Evolutionary conservation across 1,140 invertebrate genomes (phyloP).

Genomic region (Gyrodactylus salaris): DNA sequence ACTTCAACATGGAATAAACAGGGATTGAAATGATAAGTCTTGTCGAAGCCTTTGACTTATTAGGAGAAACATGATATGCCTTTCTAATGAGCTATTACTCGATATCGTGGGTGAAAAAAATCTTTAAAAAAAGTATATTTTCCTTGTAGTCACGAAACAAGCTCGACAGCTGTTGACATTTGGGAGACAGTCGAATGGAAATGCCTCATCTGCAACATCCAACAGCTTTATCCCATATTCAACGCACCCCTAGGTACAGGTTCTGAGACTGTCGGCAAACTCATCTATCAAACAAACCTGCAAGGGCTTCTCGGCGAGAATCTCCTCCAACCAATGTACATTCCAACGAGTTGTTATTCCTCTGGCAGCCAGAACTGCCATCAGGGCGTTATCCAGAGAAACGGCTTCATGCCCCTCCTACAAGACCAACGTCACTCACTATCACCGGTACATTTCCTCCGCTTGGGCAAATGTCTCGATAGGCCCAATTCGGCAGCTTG

Average conservation of each 20-base stretch:
- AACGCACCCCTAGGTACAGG: not conserved
- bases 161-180: not conserved
- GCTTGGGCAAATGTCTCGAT: not conserved
- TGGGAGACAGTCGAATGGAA: not conserved
- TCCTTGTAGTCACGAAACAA: not conserved
- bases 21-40: too few species aligned
- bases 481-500: not conserved
- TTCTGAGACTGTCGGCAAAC: not conserved
- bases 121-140: not conserved
- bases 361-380: not conserved
- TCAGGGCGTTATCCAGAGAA: not conserved
- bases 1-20: too few species aligned
- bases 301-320: not conserved
- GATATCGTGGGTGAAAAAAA: not conserved
- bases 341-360: not conserved
- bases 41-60: too few species aligned
- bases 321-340: not conserved
- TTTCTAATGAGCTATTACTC: too few species aligned
- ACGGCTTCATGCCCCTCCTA: not conserved
- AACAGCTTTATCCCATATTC: not conserved
- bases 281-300: not conserved
- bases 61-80: too few species aligned
- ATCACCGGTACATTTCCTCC: not conserved
- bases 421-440: not conserved
- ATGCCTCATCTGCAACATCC: not conserved